Evolutionary conservation across 2,888 invertebrate species (phyloP).

Genomic region (Heterodera filipjevi): DNA sequence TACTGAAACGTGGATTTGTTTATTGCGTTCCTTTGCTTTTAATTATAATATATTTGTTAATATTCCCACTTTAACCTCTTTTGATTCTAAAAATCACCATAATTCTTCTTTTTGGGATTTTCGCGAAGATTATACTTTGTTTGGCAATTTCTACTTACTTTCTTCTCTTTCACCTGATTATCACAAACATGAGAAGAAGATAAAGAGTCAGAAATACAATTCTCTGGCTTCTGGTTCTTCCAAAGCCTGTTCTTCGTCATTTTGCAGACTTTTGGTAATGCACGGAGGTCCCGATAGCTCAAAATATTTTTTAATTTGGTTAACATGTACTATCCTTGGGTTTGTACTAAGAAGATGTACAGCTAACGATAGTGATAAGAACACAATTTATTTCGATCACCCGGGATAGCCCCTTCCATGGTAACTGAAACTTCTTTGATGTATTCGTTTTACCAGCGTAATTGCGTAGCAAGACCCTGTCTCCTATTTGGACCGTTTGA

Average conservation of each 20-base stretch:
- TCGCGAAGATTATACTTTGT: neutral
- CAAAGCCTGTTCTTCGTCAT: neutral
- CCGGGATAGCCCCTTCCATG: slow-evolving; percentile 26
- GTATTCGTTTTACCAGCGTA: neutral
- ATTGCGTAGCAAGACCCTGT: slow-evolving; percentile 28
- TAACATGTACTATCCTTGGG: slow-evolving; percentile 35
- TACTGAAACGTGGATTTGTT: too few species aligned
- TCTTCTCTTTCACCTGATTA: neutral
- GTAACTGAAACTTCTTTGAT: slow-evolving; percentile 26
- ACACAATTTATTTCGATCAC: slow-evolving; percentile 25
- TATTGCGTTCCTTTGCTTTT: too few species aligned
- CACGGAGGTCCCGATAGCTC: neutral
- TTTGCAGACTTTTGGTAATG: neutral
- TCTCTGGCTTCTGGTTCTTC: neutral
- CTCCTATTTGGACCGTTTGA: slow-evolving; percentile 23
- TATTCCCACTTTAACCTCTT: too few species aligned
- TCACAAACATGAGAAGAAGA: neutral
- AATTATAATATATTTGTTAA: too few species aligned
- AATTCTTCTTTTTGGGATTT: neutral
- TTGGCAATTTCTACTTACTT: neutral
- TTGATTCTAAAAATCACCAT: neutral
- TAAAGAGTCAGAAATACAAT: neutral
- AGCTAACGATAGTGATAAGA: slow-evolving; percentile 22
- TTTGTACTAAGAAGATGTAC: slow-evolving; percentile 16
- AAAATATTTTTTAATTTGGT: slow-evolving; percentile 31